Base-by-base conservation (phyloP, 2,888 invertebrate genomes). In the Hoplodrina blanda region DNA sequence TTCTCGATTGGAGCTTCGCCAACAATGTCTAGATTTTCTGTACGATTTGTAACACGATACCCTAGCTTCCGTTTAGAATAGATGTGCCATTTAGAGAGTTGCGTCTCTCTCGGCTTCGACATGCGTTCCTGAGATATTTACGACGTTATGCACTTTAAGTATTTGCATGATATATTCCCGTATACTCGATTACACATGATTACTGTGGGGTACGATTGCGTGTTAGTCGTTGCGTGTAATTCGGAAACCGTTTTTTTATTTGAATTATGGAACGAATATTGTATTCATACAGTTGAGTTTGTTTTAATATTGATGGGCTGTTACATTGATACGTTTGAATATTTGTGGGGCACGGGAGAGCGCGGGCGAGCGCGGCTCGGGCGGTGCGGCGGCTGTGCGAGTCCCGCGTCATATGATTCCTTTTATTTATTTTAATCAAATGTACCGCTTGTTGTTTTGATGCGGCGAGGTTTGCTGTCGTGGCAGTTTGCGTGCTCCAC, bases 371-470 rank as follows among this genome's bases (percentile, higher is more conserved):
- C 64, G 74, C 25, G 52, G 20, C 46, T 69, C 46, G 44, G 69
- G 63, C 62, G 53, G 56, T 73, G 66, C 68, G 79, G 73, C 60
- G 78, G 62, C 72, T 62, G 74, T 66, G 81, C 75, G 84, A 30
- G 61, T 50, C 75, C 75, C 82, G 84, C 85, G 84, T 85, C 80
- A 87, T 91, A 90, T 90, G 88, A 90, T 90, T 91, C 90, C 89
- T 93, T 94, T 94, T 94, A 94, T 94, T 95, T 95, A 93, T 93
- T 94, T 94, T 94, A 92, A 95, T 94, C 92, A 95, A 95, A 94
- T 92, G 88, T 90, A 88, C 86, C 88, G 88, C 89, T 91, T 90
- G 91, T 93, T 94, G 91, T 95, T 93, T 92, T 92, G 92, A 92
- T 91, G 91, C 88, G 87, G 90, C 86, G 90, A 88, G 91, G 93